Conservation (phyloP, 1,140 invertebrate genomes). For the Lordiphosa clarofinis region DNA sequence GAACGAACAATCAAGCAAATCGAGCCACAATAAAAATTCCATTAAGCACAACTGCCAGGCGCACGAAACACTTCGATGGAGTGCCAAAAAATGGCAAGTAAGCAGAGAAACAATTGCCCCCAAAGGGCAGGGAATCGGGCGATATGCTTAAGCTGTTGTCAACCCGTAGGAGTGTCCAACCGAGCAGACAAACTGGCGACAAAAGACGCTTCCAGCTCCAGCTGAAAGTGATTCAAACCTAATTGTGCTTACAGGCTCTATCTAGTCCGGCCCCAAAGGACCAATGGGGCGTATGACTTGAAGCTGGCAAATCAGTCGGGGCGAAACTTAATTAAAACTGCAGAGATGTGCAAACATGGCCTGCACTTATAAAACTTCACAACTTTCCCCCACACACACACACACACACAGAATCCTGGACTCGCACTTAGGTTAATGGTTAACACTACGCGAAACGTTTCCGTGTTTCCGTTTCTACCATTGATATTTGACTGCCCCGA, state of each 20-base stretch:
- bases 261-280: conserved; percentile 3
- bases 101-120: conserved; percentile 47
- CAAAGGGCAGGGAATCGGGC: conserved; percentile 8
- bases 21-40: conserved; percentile 55
- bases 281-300: conserved; percentile 39
- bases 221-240: conserved; percentile 57
- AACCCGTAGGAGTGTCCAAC: conserved; percentile 24
- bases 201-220: conserved; percentile 36
- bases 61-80: conserved; percentile 60
- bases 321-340: conserved; percentile 35
- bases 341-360: conserved; percentile 18
- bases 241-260: conserved; percentile 62
- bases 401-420: conserved; percentile 1
- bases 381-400: conserved; percentile 24
- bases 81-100: conserved; percentile 44
- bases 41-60: conserved; percentile 68
- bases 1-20: conserved; percentile 43
- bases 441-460: conserved; percentile 65
- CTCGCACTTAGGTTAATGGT: conserved; percentile 26
- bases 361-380: conserved; percentile 12
- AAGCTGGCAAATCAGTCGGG: conserved; percentile 14
- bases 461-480: conserved; percentile 41
- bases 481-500: conserved; percentile 15
- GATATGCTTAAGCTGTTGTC: conserved; percentile 20
- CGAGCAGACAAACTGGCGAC: conserved; percentile 63